A percentile compares a stretch with the other conserved stretches of the same genome.
Conservation (phyloP, 2,797 vertebrate species). For the Hydrocynus forskahlii region DNA sequence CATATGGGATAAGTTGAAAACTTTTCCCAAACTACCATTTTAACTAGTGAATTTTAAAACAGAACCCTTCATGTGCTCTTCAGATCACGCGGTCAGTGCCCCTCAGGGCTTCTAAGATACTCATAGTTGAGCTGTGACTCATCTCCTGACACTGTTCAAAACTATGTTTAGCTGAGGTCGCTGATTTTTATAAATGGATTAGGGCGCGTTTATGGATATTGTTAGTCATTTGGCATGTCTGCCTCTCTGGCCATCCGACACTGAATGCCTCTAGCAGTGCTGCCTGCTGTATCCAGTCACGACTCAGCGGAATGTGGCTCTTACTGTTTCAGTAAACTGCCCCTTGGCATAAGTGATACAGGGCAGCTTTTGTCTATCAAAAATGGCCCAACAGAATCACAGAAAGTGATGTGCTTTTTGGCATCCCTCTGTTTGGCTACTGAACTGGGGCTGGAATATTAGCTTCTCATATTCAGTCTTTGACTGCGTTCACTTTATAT, state of each 20-base stretch:
- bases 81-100: neutral
- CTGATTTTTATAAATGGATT: slow-evolving; percentile 35
- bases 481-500: slow-evolving; percentile 4
- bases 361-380: slow-evolving; percentile 3
- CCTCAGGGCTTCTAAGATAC: neutral
- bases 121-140: neutral
- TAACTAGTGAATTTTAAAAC: neutral
- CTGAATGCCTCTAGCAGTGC: neutral
- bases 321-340: neutral
- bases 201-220: slow-evolving; percentile 17
- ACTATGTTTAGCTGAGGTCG: slow-evolving; percentile 16
- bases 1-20: too few relatives aligned
- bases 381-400: slow-evolving; percentile 5
- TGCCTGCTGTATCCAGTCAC: neutral
- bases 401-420: neutral
- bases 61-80: neutral
- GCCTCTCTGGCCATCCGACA: neutral
- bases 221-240: slow-evolving; percentile 32
- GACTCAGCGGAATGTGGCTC: neutral
- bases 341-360: slow-evolving; percentile 13
- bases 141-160: slow-evolving; percentile 19
- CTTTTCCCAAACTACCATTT: neutral
- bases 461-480: slow-evolving; percentile 9
- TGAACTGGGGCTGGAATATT: neutral
- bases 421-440: neutral